Conservation (phyloP, 1,140 invertebrate genomes). For the Watersipora subatra region DNA sequence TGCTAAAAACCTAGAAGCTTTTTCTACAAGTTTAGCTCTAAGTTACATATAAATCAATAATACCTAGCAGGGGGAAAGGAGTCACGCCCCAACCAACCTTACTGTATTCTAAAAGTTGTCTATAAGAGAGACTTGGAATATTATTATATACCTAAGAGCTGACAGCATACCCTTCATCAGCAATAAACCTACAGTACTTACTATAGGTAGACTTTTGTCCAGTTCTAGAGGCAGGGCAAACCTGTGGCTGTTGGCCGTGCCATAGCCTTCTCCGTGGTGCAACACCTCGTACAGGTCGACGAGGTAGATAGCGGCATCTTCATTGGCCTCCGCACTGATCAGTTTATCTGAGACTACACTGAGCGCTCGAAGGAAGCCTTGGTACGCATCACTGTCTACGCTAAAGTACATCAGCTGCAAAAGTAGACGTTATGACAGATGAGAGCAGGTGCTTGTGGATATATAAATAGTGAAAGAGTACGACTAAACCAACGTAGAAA, state of each 20-base stretch:
- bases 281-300: conserved; percentile 31
- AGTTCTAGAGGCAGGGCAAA: conserved; percentile 31
- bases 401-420: conserved; percentile 36
- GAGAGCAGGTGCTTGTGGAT: too few relatives aligned
- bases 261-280: conserved; percentile 33
- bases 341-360: conserved; percentile 27
- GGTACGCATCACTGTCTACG: conserved; percentile 23
- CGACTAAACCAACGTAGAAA: background rate
- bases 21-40: too few relatives aligned
- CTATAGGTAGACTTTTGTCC: conserved; percentile 32
- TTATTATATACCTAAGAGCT: too few relatives aligned
- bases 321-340: conserved; percentile 27
- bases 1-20: too few relatives aligned
- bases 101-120: too few relatives aligned
- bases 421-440: background rate
- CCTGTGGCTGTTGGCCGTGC: conserved; percentile 31
- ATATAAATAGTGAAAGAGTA: background rate
- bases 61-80: too few relatives aligned
- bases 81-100: too few relatives aligned
- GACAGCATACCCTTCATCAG: too few relatives aligned
- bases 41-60: too few relatives aligned
- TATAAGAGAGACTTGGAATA: too few relatives aligned
- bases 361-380: conserved; percentile 35
- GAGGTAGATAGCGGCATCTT: conserved; percentile 23
- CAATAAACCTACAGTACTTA: too few relatives aligned